Conservation (phyloP, 1,140 invertebrate genomes). For the Drosophila teissieri region DNA sequence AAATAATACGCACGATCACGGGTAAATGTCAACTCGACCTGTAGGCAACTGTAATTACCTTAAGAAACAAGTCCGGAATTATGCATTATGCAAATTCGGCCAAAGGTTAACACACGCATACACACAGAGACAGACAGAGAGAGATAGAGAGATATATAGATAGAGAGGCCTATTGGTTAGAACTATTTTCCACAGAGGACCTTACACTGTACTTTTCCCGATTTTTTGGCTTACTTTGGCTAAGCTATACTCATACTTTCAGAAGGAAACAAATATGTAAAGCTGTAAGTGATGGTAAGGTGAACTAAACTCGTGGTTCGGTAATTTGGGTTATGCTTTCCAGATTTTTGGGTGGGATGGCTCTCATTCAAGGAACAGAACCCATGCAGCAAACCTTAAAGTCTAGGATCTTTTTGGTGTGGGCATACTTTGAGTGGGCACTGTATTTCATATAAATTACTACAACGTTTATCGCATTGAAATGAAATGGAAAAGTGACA, state of each 20-base stretch:
- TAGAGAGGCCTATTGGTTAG: constrained; percentile 9
- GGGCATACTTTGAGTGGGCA: constrained; percentile 47
- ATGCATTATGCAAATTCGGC: constrained; percentile 47
- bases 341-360: constrained; percentile 17
- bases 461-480: constrained; percentile 31
- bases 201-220: constrained; percentile 22
- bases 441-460: constrained; percentile 10
- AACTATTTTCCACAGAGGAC: not conserved
- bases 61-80: constrained; percentile 82
- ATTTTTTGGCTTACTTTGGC: constrained; percentile 11
- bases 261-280: not conserved
- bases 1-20: constrained; percentile 97
- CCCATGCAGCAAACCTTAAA: constrained; percentile 63
- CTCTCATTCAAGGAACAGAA: constrained; percentile 36
- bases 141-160: constrained; percentile 16
- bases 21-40: constrained; percentile 95
- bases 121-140: constrained; percentile 54
- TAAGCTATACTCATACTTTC: not conserved
- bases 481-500: constrained; percentile 43
- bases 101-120: constrained; percentile 55
- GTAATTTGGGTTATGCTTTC: constrained; percentile 22
- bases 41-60: constrained; percentile 97
- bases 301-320: constrained; percentile 25
- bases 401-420: constrained; percentile 26
- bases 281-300: constrained; percentile 9